These are phyloP conservation scores for Loris lydekkerianus DNA, from an alignment of 2,797 vertebrate genomes.

Conservation along the genomic window DNA sequence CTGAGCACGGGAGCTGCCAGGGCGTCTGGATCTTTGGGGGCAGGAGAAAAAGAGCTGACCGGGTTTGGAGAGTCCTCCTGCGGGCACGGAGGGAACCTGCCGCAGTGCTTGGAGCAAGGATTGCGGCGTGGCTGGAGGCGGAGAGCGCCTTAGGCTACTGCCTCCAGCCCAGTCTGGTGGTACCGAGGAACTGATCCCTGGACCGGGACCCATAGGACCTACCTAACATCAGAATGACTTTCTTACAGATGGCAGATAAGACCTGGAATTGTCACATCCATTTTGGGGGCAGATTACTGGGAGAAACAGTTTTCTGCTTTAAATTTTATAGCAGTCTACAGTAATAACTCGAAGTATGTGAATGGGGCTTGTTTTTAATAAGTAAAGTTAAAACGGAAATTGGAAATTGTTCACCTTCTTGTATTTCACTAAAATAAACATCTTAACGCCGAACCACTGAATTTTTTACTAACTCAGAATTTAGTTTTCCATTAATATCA, in stretches of 20 bases:
- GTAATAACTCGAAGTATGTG: neutral
- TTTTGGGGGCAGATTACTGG: constrained; percentile 10
- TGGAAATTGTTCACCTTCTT: constrained; percentile 46
- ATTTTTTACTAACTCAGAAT: neutral
- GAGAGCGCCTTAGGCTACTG: constrained; percentile 55
- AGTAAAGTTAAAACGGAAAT: constrained; percentile 60
- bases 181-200: neutral
- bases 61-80: constrained; percentile 46
- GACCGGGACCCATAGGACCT: constrained; percentile 33
- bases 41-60: neutral
- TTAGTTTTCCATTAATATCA: constrained; percentile 29
- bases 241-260: constrained; percentile 53
- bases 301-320: constrained; percentile 6
- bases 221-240: constrained; percentile 1
- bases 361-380: constrained; percentile 45
- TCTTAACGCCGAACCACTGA: constrained; percentile 21
- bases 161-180: constrained; percentile 13
- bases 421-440: constrained; percentile 66
- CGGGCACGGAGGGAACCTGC: constrained; percentile 75
- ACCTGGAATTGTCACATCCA: constrained; percentile 42
- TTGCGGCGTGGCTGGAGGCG: constrained; percentile 64
- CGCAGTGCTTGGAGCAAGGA: constrained; percentile 75
- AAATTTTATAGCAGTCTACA: neutral
- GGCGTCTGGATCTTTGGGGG: constrained; percentile 20
- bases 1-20: constrained; percentile 12